Evolutionary conservation across 1,140 invertebrate genomes (phyloP).

Genomic region (Battus philenor): DNA sequence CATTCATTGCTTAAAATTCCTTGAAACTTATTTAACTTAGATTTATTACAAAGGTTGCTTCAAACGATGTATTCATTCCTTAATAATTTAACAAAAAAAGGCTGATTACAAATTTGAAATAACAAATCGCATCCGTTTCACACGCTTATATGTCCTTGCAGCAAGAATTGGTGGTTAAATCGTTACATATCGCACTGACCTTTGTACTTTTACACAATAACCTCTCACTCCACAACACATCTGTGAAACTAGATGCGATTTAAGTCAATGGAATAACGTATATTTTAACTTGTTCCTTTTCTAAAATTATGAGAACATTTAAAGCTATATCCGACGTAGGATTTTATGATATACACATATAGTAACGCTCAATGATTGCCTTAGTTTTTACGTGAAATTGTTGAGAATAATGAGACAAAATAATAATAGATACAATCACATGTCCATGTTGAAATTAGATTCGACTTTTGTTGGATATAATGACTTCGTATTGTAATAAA

Average conservation of each 20-base stretch:
- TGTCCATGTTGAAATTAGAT: too few species aligned
- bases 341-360: conserved; percentile 2
- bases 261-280: neutral
- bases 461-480: too few species aligned
- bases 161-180: neutral
- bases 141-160: conserved; percentile 12
- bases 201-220: conserved; percentile 36
- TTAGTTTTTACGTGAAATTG: too few species aligned
- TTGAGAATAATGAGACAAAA: too few species aligned
- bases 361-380: too few species aligned
- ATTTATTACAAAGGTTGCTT: too few species aligned
- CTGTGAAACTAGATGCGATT: neutral
- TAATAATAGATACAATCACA: too few species aligned
- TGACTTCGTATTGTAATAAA: too few species aligned
- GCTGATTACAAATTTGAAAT: conserved; percentile 3
- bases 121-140: conserved; percentile 9
- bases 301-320: conserved; percentile 9
- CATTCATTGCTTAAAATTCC: too few species aligned
- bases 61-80: too few species aligned
- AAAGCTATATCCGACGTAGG: conserved; percentile 1
- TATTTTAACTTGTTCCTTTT: neutral
- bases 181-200: conserved; percentile 24
- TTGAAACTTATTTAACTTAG: too few species aligned
- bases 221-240: conserved; percentile 26
- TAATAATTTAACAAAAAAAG: too few species aligned